Evolutionary conservation across 2,888 invertebrate genomes (phyloP).

Genomic region (Cheilosia variabilis): DNA sequence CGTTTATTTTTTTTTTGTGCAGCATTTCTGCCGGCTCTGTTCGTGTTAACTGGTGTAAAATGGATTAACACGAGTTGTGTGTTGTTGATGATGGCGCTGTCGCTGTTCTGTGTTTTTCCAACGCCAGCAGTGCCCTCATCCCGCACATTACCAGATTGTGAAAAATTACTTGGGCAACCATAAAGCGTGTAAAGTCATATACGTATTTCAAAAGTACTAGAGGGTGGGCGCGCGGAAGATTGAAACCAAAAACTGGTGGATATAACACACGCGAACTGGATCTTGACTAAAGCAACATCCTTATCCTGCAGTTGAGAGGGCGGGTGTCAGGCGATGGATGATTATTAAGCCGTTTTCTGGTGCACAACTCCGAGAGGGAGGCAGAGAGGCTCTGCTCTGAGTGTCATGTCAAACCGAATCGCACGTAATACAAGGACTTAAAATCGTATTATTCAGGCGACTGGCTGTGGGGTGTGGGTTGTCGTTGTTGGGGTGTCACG

Average conservation of each 20-base stretch:
- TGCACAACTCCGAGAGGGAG: neutral
- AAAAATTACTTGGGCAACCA: slow-evolving; percentile 68
- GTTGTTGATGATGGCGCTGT: slow-evolving; percentile 61
- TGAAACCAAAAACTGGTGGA: neutral
- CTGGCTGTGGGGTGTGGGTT: slow-evolving; percentile 27
- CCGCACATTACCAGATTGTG: slow-evolving; percentile 46
- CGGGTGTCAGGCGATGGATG: neutral
- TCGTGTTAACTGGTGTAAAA: slow-evolving; percentile 70
- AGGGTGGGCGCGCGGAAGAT: neutral
- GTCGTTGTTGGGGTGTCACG: slow-evolving; percentile 18
- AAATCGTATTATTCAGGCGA: slow-evolving; percentile 56
- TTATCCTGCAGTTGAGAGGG: slow-evolving; percentile 20
- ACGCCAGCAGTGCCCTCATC: slow-evolving; percentile 16
- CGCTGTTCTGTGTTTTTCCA: slow-evolving; percentile 13
- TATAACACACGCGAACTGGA: slow-evolving; percentile 14
- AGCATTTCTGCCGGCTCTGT: slow-evolving; percentile 53
- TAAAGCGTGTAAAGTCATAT: slow-evolving; percentile 70
- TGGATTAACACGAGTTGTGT: slow-evolving; percentile 72
- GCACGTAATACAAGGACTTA: slow-evolving; percentile 62
- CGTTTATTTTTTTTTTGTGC: slow-evolving; percentile 17
- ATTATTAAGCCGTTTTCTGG: neutral
- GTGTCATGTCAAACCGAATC: slow-evolving; percentile 60
- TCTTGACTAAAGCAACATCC: slow-evolving; percentile 47
- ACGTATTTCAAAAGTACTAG: slow-evolving; percentile 65
- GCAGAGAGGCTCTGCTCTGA: slow-evolving; percentile 28